Evolutionary conservation across 1,140 invertebrate genomes (phyloP).

Genomic region (Atta texana): DNA sequence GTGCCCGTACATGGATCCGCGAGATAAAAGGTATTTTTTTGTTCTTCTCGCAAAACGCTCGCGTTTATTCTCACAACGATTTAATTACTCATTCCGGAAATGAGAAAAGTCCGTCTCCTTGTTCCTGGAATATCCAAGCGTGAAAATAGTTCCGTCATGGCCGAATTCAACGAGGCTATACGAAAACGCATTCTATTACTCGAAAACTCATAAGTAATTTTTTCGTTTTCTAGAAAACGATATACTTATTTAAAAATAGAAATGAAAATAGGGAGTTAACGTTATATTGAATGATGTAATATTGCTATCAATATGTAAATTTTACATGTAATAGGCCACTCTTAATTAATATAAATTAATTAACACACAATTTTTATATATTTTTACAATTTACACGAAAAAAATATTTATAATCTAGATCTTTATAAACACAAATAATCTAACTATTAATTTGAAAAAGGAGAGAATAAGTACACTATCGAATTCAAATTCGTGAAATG

Average conservation of each 20-base stretch:
- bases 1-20: not conserved
- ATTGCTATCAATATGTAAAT: no score
- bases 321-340: no score
- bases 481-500: no score
- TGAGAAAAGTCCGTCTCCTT: slow-evolving; percentile 8
- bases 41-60: slow-evolving; percentile 28
- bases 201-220: not conserved
- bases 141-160: slow-evolving; percentile 58
- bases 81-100: slow-evolving; percentile 64
- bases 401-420: no score
- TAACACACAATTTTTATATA: no score
- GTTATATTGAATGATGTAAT: no score
- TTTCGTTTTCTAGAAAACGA: slow-evolving; percentile 1
- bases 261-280: not conserved
- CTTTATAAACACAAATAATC: no score
- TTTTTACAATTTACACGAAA: no score
- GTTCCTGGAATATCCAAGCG: slow-evolving; percentile 36
- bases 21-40: slow-evolving; percentile 44
- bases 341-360: no score
- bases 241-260: not conserved
- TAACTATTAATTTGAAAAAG: no score
- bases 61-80: slow-evolving; percentile 42
- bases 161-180: not conserved
- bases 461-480: no score
- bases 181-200: slow-evolving; percentile 15